These are phyloP conservation scores for Hippocampus guttulatus DNA, from an alignment of 2,113 vertebrate genomes.

Conservation along the genomic window DNA sequence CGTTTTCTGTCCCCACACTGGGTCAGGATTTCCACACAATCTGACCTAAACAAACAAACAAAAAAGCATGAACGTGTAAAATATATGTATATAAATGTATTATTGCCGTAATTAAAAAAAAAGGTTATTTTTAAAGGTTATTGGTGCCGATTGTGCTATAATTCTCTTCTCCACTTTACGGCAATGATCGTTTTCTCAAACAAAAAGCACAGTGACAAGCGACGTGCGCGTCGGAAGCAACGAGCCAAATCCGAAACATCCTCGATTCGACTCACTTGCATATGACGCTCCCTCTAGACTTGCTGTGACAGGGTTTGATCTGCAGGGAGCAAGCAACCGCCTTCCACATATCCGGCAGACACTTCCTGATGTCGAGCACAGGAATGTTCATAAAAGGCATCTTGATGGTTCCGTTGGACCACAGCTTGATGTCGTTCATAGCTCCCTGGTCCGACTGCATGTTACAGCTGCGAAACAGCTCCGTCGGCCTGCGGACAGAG, in stretches of 20 bases:
- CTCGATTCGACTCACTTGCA: conserved; percentile 83
- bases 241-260: too few relatives aligned
- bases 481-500: conserved; percentile 81
- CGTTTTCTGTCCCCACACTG: conserved; percentile 90
- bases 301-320: conserved; percentile 97
- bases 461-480: conserved; percentile 96
- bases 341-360: conserved; percentile 95
- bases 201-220: too few relatives aligned
- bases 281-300: conserved; percentile 90
- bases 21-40: conserved; percentile 94
- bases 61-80: not conserved
- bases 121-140: too few relatives aligned
- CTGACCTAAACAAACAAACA: conserved; percentile 75
- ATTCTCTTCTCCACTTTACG: not conserved
- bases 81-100: too few relatives aligned
- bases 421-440: conserved; percentile 96
- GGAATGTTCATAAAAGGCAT: conserved; percentile 99
- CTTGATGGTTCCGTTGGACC: conserved; percentile 96
- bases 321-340: conserved; percentile 93
- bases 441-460: conserved; percentile 96
- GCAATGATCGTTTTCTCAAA: too few relatives aligned
- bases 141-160: not conserved
- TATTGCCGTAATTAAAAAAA: not conserved
- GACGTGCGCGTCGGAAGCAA: too few relatives aligned
- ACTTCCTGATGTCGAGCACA: conserved; percentile 92